Conservation (phyloP, 2,797 vertebrate genomes). For the Chelon auratus region DNA sequence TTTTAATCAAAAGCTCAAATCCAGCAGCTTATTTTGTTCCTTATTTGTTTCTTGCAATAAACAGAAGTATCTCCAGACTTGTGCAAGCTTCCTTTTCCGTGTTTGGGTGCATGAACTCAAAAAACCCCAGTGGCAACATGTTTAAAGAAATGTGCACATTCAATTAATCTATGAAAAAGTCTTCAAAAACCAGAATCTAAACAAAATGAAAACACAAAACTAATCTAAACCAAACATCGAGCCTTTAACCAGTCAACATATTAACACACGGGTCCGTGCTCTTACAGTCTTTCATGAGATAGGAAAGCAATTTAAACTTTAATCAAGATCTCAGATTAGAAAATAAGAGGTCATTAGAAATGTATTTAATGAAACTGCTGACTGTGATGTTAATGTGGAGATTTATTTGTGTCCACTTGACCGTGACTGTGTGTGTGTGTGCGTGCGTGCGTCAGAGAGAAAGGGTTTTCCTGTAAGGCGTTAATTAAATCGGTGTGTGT, state of each 20-base stretch:
- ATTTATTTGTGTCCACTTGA: conserved; percentile 52
- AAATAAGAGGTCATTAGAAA: conserved; percentile 54
- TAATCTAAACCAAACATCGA: no score
- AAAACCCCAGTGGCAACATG: neutral
- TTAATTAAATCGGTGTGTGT: conserved; percentile 37
- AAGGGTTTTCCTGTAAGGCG: conserved; percentile 2
- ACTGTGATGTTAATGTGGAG: conserved; percentile 33
- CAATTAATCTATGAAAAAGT: no score
- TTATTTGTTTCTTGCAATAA: neutral
- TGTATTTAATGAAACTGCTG: conserved; percentile 42
- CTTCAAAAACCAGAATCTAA: no score
- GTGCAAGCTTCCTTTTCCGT: neutral
- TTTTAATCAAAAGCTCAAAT: neutral
- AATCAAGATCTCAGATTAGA: conserved; percentile 64
- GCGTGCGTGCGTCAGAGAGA: neutral
- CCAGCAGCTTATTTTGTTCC: neutral
- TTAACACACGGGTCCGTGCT: neutral
- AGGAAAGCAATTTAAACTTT: conserved; percentile 60
- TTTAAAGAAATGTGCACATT: neutral
- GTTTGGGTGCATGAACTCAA: neutral
- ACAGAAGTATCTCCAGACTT: neutral
- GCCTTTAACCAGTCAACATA: neutral
- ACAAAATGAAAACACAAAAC: no score
- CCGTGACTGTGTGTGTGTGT: conserved; percentile 4
- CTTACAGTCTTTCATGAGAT: conserved; percentile 15